These are phyloP conservation scores for Stomorhina lunata DNA, from an alignment of 2,888 invertebrate genomes.

Conservation along the genomic window DNA sequence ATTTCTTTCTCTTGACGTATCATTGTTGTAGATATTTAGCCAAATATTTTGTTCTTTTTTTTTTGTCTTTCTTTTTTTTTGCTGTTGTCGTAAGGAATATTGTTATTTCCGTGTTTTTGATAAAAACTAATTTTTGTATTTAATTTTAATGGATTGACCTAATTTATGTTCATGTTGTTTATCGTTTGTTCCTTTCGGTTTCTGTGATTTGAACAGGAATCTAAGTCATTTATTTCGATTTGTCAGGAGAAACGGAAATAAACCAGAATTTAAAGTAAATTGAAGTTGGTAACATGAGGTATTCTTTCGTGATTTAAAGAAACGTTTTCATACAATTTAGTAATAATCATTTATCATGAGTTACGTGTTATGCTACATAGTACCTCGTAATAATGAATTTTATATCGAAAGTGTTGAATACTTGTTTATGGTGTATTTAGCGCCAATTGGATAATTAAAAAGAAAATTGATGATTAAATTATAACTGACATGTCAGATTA, in stretches of 20 bases:
- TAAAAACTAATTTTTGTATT: constrained; percentile 50
- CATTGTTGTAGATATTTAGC: constrained; percentile 32
- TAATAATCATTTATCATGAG: too few species aligned
- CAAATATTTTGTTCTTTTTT: constrained; percentile 1
- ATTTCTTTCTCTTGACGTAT: constrained; percentile 7
- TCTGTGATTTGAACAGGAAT: constrained; percentile 1
- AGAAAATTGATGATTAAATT: too few species aligned
- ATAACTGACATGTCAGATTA: too few species aligned
- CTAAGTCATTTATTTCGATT: constrained; percentile 37
- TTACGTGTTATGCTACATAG: too few species aligned
- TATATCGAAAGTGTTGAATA: too few species aligned
- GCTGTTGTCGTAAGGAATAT: background rate
- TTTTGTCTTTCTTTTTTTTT: background rate
- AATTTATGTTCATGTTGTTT: constrained; percentile 23
- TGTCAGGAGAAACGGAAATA: constrained; percentile 37
- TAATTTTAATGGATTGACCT: constrained; percentile 60
- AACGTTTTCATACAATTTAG: too few species aligned
- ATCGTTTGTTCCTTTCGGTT: background rate
- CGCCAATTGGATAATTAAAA: too few species aligned
- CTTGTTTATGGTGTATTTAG: too few species aligned
- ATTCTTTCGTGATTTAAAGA: background rate
- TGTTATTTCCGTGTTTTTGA: constrained; percentile 33
- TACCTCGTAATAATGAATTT: too few species aligned
- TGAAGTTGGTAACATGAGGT: background rate
- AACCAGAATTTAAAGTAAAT: background rate